A percentile compares a stretch with the other conserved stretches of the same genome.
These are phyloP conservation scores for Carollia perspicillata DNA, from an alignment of 2,113 vertebrate genomes.

Conservation along the genomic window DNA sequence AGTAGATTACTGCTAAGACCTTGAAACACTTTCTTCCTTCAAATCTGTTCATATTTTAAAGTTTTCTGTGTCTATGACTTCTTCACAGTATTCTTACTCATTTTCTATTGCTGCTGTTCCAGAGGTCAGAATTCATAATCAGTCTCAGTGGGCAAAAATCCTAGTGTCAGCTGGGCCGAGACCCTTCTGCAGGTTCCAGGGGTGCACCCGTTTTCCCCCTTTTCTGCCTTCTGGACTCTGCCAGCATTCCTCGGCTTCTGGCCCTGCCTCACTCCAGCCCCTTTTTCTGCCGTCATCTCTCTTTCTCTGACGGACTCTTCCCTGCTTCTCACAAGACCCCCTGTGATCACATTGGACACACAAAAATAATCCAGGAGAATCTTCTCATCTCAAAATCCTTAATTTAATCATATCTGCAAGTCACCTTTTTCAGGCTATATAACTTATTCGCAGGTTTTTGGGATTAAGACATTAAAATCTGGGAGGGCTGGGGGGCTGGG, in stretches of 20 bases:
- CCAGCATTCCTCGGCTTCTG: background rate
- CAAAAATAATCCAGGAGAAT: background rate
- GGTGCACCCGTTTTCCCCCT: background rate
- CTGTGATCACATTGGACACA: background rate
- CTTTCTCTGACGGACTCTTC: background rate
- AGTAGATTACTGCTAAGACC: background rate
- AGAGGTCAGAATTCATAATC: background rate
- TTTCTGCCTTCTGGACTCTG: background rate
- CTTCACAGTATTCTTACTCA: background rate
- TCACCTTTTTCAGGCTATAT: background rate
- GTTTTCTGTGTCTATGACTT: background rate
- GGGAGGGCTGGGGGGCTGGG: too few relatives aligned
- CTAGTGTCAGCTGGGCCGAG: background rate
- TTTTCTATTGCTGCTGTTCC: background rate
- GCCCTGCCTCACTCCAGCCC: background rate
- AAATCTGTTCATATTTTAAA: background rate
- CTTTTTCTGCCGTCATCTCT: background rate
- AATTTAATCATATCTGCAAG: background rate
- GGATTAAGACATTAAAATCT: background rate
- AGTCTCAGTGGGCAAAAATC: background rate
- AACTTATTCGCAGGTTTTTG: background rate
- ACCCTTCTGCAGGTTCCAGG: background rate
- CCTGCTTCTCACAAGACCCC: background rate
- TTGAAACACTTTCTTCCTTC: background rate
- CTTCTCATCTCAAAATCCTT: background rate